Base-by-base conservation (phyloP, 2,113 vertebrate genomes). In the Castor canadensis region DNA sequence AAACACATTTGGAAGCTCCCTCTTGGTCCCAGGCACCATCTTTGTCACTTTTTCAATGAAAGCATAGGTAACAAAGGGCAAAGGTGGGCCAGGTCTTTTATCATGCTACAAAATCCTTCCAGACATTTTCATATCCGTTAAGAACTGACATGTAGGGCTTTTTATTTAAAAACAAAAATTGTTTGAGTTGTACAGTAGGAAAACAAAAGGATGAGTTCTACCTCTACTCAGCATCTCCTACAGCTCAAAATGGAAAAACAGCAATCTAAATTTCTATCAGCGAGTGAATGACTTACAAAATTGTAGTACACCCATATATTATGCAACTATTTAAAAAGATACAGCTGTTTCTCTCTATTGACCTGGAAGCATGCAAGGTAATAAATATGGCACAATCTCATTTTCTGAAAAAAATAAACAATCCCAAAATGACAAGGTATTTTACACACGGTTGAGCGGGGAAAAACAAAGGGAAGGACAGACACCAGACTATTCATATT, bases 381-480 rank as follows among this genome's bases (percentile, higher is more conserved):
- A 71, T 9, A 3, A 94, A 84, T 49, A 94, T 20, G 35, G 75
- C 43, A 60, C 47, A 62, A 77, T 84, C 16, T 45, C 28, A 82
- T 84, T 94, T 93, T 92, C 30, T 45, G 54, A 6, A 43, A 75
- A 89, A 89, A 94, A 83, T 77, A 84, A 95, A 43, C 43, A 72
- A 75, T 16, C 38, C 6, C 3, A 62, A 64, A 81, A 89, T 35
- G 54, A 88, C 45, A 95, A 92, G 32, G 54, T 30, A 17, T 43
- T 54, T 45, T 71, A 52, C 5, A 64, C 67, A 84, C 32, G 32
- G 38, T 3, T 86, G 76, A 91, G 62, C 49, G 67, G 45, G 13
- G 89, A 79, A 20, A 92, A 93, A 87, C 62, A 32, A 20, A 82
- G 9, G 20, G 28, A 73, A 83, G 64, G 56, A 82, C 0, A 43